Evolutionary conservation across 2,888 invertebrate species (phyloP), one percentile per base, ranked within the genome.

Genomic region (Globia sparganii): DNA sequence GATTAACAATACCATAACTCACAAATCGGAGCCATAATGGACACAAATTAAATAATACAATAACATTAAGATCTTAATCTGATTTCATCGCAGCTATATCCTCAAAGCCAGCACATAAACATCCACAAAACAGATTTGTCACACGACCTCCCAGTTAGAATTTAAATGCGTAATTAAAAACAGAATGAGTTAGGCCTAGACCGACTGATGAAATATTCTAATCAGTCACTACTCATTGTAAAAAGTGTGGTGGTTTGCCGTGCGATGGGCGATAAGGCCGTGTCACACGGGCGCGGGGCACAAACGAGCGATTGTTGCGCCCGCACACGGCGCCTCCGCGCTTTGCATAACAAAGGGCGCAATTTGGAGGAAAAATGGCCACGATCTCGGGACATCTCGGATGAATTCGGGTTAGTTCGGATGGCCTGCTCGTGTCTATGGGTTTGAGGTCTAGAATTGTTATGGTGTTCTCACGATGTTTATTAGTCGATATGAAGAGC

Each of bases 341-440:
- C 96, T 96, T 96, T 96, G 96, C 96, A 96, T 96, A 95, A 96
- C 96, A 96, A 96, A 96, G 95, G 94, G 92, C 92, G 95, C 96
- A 96, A 96, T 96, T 96, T 96, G 96, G 96, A 95, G 92, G 96
- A 95, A 95, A 96, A 96, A 96, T 96, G 95, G 94, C 90, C 92
- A 88, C 95, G 94, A 95, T 95, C 95, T 94, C 90, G 91, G 90
- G 89, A 91, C 91, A 94, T 94, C 94, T 95, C 92, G 90, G 88
- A 82, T 80, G 88, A 87, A 88, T 91, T 92, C 91, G 92, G 89
- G 86, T 86, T 88, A 88, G 84, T 87, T 91, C 89, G 90, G 86
- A 83, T 90, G 84, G 80, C 91, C 92, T 90, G 91, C 91, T 87
- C 85, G 92, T 91, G 91, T 88, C 86, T 92, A 75, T 72, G 46